A percentile compares a stretch with the other conserved stretches of the same genome.
These are phyloP conservation scores for Idaea aversata DNA, from an alignment of 2,888 invertebrate species.

Conservation along the genomic window DNA sequence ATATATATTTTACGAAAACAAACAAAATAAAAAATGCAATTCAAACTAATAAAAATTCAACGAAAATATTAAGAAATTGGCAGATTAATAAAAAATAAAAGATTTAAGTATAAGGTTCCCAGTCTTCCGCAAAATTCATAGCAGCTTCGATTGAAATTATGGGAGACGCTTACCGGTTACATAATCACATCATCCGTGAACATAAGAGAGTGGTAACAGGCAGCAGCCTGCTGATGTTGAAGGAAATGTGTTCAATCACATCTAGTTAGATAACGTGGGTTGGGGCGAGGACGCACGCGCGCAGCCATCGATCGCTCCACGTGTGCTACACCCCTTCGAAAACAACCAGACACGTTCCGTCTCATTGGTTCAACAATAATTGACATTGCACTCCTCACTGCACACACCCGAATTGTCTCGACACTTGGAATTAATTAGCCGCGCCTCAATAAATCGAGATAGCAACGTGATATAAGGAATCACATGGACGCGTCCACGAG, in stretches of 20 bases:
- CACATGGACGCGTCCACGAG: conserved; percentile 33
- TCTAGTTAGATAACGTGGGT: conserved; percentile 23
- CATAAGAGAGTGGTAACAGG: background rate
- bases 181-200: background rate
- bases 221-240: background rate
- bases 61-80: background rate
- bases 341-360: conserved; percentile 10
- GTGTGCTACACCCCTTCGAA: conserved; percentile 45
- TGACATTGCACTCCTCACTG: conserved; percentile 3
- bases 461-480: background rate
- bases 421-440: background rate
- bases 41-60: background rate
- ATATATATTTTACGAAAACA: background rate
- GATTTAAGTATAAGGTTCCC: background rate
- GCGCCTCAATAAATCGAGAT: background rate
- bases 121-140: background rate
- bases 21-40: background rate
- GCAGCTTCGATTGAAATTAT: background rate
- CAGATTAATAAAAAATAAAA: background rate
- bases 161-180: background rate
- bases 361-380: background rate
- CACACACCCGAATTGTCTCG: background rate
- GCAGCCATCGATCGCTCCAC: conserved; percentile 69
- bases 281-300: conserved; percentile 54
- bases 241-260: background rate